These are phyloP conservation scores for Acrobeloides nanus DNA, from an alignment of 2,888 invertebrate genomes.

Conservation along the genomic window DNA sequence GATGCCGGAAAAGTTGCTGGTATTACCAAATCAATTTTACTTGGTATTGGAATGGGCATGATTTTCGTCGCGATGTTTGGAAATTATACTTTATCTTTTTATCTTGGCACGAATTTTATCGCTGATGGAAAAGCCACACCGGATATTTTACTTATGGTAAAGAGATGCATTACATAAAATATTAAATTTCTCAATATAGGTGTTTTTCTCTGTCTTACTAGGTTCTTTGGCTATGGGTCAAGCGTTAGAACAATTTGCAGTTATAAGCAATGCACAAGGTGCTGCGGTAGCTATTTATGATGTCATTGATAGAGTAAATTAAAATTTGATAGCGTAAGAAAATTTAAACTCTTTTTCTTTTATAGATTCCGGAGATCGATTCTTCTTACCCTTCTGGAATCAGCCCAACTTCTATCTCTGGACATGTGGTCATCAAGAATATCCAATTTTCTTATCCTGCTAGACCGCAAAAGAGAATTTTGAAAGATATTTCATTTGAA, in stretches of 20 bases:
- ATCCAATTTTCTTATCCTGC: constrained; percentile 58
- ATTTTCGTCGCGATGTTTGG: constrained; percentile 54
- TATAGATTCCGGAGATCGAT: constrained; percentile 41
- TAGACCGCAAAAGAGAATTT: constrained; percentile 52
- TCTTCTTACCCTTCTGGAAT: constrained; percentile 51
- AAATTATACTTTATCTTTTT: constrained; percentile 49
- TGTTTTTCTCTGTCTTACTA: constrained; percentile 57
- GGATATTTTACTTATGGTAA: constrained; percentile 55
- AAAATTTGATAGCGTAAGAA: not conserved
- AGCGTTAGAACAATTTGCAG: constrained; percentile 72
- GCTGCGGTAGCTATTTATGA: constrained; percentile 63
- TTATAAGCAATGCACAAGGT: constrained; percentile 70
- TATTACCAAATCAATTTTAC: constrained; percentile 41
- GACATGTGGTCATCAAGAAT: constrained; percentile 55
- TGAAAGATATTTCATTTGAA: constrained; percentile 35
- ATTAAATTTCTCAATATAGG: too few relatives aligned
- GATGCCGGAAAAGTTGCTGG: constrained; percentile 38
- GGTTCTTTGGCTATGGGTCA: constrained; percentile 64
- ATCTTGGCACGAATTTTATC: constrained; percentile 42
- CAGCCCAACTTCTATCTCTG: constrained; percentile 52
- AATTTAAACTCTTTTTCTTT: too few relatives aligned
- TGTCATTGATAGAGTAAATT: constrained; percentile 55
- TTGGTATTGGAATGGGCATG: constrained; percentile 53
- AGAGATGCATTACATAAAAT: too few relatives aligned
- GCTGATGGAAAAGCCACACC: constrained; percentile 11